These are phyloP conservation scores for Thermophis baileyi DNA, from an alignment of 2,113 vertebrate species.

Conservation along the genomic window DNA sequence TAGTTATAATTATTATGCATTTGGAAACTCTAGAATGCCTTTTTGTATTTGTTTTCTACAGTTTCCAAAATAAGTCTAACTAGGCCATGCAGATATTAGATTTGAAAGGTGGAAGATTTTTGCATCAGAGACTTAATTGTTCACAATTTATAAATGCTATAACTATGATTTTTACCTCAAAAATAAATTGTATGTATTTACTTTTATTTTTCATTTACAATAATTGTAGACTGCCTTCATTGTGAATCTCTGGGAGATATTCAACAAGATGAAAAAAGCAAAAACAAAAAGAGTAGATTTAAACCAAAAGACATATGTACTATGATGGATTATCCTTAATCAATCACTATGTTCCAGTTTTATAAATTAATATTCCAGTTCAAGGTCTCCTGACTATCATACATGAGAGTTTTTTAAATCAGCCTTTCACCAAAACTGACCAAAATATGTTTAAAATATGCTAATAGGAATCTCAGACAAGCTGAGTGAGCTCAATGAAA, in stretches of 20 bases:
- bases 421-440: background rate
- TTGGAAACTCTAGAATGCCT: constrained; percentile 2
- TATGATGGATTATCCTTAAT: background rate
- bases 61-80: background rate
- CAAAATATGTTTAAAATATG: background rate
- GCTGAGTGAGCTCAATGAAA: background rate
- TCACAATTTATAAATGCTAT: background rate
- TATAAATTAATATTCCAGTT: background rate
- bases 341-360: background rate
- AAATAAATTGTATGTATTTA: background rate
- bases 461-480: background rate
- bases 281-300: background rate
- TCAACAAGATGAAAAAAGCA: background rate
- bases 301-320: background rate
- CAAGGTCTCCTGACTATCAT: background rate
- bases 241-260: background rate
- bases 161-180: background rate
- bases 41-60: background rate
- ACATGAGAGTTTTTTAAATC: background rate
- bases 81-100: background rate
- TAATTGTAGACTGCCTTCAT: background rate
- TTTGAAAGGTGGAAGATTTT: background rate
- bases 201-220: background rate
- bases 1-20: background rate
- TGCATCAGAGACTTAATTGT: background rate